A percentile compares a stretch with the other conserved stretches of the same genome.
phyloP scores from a whole-genome alignment of 2,888 invertebrate species.

The Eurytoma adleriae region DNA sequence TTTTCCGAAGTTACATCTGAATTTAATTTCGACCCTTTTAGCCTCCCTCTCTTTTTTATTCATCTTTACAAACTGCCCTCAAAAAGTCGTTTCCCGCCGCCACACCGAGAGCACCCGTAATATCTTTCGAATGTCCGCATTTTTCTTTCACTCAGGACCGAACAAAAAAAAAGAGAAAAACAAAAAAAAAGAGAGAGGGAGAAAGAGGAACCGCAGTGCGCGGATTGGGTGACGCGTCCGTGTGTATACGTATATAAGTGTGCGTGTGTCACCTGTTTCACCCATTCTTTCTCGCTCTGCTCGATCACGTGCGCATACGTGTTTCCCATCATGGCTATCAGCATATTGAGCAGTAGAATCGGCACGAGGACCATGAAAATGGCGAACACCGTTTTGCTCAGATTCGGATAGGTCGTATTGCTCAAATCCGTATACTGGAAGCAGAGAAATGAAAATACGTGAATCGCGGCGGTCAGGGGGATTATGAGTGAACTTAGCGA shows the following conservation, averaged over 20 bases:
- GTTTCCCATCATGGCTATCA: slow-evolving; percentile 99
- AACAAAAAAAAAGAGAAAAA: neutral
- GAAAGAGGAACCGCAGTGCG: too few species aligned
- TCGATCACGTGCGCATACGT: slow-evolving; percentile 98
- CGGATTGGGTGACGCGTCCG: neutral
- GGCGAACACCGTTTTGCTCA: slow-evolving; percentile 97
- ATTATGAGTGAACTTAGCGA: too few species aligned
- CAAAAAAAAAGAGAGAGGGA: neutral
- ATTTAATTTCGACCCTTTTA: neutral
- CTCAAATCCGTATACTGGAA: slow-evolving; percentile 93
- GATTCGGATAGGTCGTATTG: slow-evolving; percentile 91
- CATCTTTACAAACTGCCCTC: neutral
- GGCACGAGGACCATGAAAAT: slow-evolving; percentile 99
- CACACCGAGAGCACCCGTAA: neutral
- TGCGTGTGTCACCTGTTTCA: slow-evolving; percentile 85
- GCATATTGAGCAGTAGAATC: slow-evolving; percentile 95
- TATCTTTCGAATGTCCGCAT: slow-evolving; percentile 33
- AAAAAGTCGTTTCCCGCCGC: slow-evolving; percentile 20
- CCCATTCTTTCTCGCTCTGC: slow-evolving; percentile 99
- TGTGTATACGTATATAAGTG: too few species aligned
- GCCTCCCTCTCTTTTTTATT: neutral
- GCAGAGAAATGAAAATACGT: slow-evolving; percentile 7
- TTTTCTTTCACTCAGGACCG: neutral
- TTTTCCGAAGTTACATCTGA: neutral
- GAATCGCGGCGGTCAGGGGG: neutral